Conservation (phyloP, 2,888 invertebrate species). For the Caenorhabditis afra region DNA sequence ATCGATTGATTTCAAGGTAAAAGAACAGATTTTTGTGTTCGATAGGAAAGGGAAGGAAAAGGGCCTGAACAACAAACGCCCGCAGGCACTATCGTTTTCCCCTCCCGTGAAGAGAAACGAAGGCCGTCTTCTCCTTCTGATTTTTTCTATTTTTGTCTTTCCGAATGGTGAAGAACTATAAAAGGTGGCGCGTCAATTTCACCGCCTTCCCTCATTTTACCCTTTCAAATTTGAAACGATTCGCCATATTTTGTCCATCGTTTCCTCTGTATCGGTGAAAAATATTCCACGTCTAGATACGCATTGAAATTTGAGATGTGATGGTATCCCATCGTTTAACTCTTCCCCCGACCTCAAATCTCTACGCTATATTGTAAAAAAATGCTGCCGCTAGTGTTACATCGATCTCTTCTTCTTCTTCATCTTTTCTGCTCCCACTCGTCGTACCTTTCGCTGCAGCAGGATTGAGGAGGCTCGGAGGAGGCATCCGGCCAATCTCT, state of each 20-base stretch:
- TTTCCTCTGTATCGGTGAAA: too few species aligned
- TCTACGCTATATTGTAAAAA: background rate
- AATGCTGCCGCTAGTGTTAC: conserved; percentile 8
- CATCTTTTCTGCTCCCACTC: background rate
- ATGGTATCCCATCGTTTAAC: too few species aligned
- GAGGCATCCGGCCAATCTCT: conserved; percentile 10
- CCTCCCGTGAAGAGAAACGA: background rate
- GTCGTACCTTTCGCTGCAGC: conserved; percentile 39
- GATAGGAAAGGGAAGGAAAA: too few species aligned
- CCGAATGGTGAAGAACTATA: conserved; percentile 39
- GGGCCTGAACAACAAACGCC: too few species aligned
- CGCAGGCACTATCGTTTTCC: background rate
- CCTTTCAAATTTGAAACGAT: too few species aligned
- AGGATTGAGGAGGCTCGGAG: conserved; percentile 28
- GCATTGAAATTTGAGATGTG: too few species aligned
- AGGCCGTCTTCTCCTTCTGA: conserved; percentile 32
- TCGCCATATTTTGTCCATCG: too few species aligned
- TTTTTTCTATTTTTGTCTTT: conserved; percentile 21
- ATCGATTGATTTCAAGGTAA: too few species aligned
- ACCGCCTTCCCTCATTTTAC: background rate
- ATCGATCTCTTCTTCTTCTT: conserved; percentile 16
- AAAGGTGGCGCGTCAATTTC: conserved; percentile 20
- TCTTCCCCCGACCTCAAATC: background rate
- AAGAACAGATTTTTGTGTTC: too few species aligned
- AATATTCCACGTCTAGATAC: too few species aligned